These are phyloP conservation scores for Ctenoplectra terminalis DNA, from an alignment of 1,140 invertebrate genomes.

Conservation along the genomic window DNA sequence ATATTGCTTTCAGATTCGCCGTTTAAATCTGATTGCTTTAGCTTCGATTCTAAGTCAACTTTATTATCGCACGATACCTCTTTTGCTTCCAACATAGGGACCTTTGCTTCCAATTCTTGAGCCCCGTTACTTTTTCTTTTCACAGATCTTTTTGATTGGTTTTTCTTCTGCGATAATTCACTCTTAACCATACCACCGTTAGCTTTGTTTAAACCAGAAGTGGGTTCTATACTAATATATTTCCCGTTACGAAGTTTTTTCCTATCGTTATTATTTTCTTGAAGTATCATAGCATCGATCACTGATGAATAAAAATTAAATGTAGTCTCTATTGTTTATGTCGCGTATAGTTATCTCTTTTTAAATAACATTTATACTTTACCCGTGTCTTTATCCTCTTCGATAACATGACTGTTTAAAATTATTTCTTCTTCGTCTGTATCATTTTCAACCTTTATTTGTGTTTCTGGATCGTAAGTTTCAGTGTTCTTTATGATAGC, in stretches of 20 bases:
- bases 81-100: slow-evolving; percentile 2
- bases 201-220: neutral
- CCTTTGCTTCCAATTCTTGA: slow-evolving; percentile 25
- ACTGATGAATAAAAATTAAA: neutral
- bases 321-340: neutral
- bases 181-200: neutral
- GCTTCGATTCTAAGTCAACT: neutral
- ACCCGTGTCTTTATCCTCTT: slow-evolving; percentile 13
- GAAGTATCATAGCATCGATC: neutral
- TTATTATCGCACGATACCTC: neutral
- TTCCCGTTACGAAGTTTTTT: slow-evolving; percentile 41
- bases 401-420: neutral
- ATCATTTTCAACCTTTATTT: slow-evolving; percentile 25
- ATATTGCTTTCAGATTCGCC: slow-evolving; percentile 14
- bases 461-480: slow-evolving; percentile 11
- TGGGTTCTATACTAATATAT: neutral
- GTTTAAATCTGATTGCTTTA: neutral
- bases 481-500: slow-evolving; percentile 12
- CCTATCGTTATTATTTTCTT: slow-evolving; percentile 13
- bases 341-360: neutral
- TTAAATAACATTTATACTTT: neutral
- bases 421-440: neutral
- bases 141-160: neutral
- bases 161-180: neutral
- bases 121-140: slow-evolving; percentile 18